Conservation (phyloP, 1,140 invertebrate genomes). For the Leucophenga varia region DNA sequence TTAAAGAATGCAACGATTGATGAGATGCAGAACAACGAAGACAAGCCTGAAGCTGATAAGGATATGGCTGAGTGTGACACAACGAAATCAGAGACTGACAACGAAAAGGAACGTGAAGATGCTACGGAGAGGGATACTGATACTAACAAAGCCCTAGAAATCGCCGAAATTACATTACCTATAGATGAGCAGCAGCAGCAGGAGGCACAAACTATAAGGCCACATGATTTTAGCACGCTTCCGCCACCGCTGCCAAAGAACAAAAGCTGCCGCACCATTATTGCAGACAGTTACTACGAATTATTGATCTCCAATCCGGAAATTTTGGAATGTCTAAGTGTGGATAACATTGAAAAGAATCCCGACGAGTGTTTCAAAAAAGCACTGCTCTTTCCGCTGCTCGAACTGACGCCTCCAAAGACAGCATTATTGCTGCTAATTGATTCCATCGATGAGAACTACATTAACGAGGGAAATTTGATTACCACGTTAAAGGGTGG, state of each 20-base stretch:
- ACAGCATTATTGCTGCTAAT: constrained; percentile 83
- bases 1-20: constrained; percentile 1
- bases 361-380: constrained; percentile 90
- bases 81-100: constrained; percentile 5
- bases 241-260: constrained; percentile 64
- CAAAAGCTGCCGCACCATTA: constrained; percentile 64
- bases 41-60: constrained; percentile 38
- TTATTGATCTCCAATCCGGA: constrained; percentile 75
- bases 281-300: constrained; percentile 80
- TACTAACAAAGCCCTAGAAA: too few species aligned
- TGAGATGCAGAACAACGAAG: constrained; percentile 21
- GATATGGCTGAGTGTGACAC: constrained; percentile 11
- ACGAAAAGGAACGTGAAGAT: constrained; percentile 11
- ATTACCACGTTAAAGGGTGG: constrained; percentile 56
- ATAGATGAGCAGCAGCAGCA: constrained; percentile 6
- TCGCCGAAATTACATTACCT: constrained; percentile 2
- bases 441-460: constrained; percentile 87
- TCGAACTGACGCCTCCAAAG: constrained; percentile 81
- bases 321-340: constrained; percentile 61
- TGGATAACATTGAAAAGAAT: constrained; percentile 72
- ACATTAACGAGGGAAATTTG: constrained; percentile 55
- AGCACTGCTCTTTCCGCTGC: constrained; percentile 80
- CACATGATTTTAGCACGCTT: constrained; percentile 31
- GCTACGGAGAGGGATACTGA: constrained; percentile 4
- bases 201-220: constrained; percentile 33